phyloP scores from a whole-genome alignment of 1,140 invertebrate species.

The Bombus huntii region DNA sequence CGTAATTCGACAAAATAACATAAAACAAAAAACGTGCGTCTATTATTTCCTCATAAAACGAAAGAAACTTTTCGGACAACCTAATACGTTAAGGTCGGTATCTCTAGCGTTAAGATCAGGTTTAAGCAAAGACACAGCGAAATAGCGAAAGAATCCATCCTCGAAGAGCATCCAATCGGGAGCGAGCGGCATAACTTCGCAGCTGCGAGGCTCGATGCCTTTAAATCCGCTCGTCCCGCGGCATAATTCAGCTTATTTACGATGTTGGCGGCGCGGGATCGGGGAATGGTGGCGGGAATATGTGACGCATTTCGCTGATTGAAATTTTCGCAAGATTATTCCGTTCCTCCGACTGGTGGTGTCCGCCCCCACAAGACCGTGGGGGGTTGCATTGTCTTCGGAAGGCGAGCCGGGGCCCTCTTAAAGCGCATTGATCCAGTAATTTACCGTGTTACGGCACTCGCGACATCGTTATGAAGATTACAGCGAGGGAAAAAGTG shows the following conservation, averaged over 20 bases:
- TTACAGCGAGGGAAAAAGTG: slow-evolving; percentile 64
- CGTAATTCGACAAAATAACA: too few relatives aligned
- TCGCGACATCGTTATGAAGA: slow-evolving; percentile 69
- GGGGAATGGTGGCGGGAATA: slow-evolving; percentile 73
- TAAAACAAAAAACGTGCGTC: too few relatives aligned
- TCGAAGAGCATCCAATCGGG: background rate
- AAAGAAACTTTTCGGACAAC: too few relatives aligned
- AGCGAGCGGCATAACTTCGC: slow-evolving; percentile 1
- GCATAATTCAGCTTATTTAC: slow-evolving; percentile 75
- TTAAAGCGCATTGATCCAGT: slow-evolving; percentile 69
- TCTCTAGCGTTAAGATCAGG: too few relatives aligned
- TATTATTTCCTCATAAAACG: too few relatives aligned
- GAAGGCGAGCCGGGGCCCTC: slow-evolving; percentile 44
- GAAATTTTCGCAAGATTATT: slow-evolving; percentile 80
- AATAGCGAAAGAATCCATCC: background rate
- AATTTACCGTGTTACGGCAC: slow-evolving; percentile 67
- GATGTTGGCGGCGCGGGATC: slow-evolving; percentile 41
- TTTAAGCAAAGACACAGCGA: background rate
- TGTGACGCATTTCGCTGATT: slow-evolving; percentile 82
- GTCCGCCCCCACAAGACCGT: slow-evolving; percentile 22
- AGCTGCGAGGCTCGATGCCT: slow-evolving; percentile 34
- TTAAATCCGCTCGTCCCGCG: slow-evolving; percentile 32
- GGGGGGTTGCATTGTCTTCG: slow-evolving; percentile 47
- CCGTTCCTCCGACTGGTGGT: slow-evolving; percentile 34
- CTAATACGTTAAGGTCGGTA: too few relatives aligned